A percentile compares a stretch with the other conserved stretches of the same genome.
Conservation (phyloP, 2,888 invertebrate species). For the Thymelicus lineola region DNA sequence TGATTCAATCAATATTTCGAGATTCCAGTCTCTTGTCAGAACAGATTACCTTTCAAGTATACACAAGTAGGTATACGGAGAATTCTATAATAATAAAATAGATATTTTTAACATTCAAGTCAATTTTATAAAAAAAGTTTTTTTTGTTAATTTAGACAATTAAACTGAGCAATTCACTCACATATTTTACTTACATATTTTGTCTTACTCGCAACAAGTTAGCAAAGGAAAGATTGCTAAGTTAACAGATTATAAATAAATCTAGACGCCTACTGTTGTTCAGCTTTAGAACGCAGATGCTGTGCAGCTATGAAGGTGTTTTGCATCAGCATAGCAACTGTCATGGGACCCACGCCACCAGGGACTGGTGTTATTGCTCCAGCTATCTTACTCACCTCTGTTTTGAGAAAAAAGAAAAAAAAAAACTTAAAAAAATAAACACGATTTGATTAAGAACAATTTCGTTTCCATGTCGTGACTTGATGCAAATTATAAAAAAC, state of each 20-base stretch:
- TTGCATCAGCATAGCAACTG: conserved; percentile 96
- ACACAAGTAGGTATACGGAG: not conserved
- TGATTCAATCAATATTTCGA: not conserved
- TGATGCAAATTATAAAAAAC: no score
- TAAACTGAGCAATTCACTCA: no score
- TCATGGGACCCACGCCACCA: conserved; percentile 97
- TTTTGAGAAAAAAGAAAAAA: conserved; percentile 13
- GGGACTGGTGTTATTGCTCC: conserved; percentile 96
- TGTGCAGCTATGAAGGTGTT: conserved; percentile 93
- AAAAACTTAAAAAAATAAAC: no score
- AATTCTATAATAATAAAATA: not conserved
- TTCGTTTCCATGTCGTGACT: no score
- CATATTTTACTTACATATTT: no score
- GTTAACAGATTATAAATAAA: not conserved
- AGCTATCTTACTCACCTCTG: conserved; percentile 91
- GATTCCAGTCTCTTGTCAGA: conserved; percentile 1
- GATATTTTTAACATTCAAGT: not conserved
- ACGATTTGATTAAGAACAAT: no score
- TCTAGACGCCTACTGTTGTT: not conserved
- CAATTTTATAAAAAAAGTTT: not conserved
- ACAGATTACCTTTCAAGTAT: not conserved
- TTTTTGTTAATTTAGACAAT: no score
- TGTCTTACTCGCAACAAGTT: no score
- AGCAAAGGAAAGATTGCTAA: no score
- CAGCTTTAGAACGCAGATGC: conserved; percentile 53